Percentiles rank a stretch among this genome's conserved stretches.
These are phyloP conservation scores for Tetanocera ferruginea DNA, from an alignment of 2,888 invertebrate species.

Conservation along the genomic window DNA sequence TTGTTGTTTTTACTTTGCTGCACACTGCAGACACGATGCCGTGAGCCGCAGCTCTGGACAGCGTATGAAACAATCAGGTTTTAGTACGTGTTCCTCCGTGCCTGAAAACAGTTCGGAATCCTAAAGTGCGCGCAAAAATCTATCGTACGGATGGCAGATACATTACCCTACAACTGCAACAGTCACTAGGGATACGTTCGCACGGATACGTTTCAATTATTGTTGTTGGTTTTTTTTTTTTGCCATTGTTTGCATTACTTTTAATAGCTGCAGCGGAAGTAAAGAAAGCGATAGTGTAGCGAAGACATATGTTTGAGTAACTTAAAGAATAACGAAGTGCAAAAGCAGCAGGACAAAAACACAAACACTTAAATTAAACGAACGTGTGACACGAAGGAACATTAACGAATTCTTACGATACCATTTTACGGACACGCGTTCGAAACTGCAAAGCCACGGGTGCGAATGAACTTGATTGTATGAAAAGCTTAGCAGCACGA, in stretches of 20 bases:
- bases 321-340: slow-evolving; percentile 4
- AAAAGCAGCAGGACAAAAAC: slow-evolving; percentile 4
- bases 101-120: slow-evolving; percentile 66
- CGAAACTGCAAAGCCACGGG: neutral
- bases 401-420: slow-evolving; percentile 2
- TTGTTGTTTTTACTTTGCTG: neutral
- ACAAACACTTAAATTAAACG: neutral
- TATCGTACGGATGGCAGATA: slow-evolving; percentile 42
- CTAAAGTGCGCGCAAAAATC: slow-evolving; percentile 51
- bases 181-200: slow-evolving; percentile 19
- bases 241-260: neutral
- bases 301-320: neutral
- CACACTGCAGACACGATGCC: neutral
- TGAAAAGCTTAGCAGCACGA: neutral
- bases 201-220: slow-evolving; percentile 20
- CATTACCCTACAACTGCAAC: slow-evolving; percentile 14
- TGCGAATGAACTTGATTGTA: too few species aligned
- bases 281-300: neutral
- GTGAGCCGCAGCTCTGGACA: slow-evolving; percentile 50
- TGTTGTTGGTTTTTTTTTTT: neutral
- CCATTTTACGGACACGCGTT: slow-evolving; percentile 8
- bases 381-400: neutral
- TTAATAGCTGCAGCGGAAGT: neutral
- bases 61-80: slow-evolving; percentile 58
- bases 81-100: slow-evolving; percentile 70